phyloP scores from a whole-genome alignment of 2,888 invertebrate species.

The Cataglyphis rosenhaueri region DNA sequence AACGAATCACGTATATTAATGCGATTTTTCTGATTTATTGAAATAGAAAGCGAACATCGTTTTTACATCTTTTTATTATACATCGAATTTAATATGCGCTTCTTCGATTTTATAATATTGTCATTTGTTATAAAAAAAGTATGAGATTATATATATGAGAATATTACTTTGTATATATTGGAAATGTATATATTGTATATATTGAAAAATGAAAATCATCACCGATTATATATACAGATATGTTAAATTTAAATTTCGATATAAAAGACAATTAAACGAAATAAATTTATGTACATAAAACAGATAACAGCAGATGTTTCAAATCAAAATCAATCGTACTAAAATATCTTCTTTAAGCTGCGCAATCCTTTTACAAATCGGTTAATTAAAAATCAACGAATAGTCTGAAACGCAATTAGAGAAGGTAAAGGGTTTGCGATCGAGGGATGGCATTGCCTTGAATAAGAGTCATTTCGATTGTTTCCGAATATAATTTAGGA shows the following conservation, averaged over 20 bases:
- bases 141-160: not conserved
- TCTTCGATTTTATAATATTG: not conserved
- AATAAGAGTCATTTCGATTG: conserved; percentile 32
- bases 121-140: conserved; percentile 4
- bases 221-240: not conserved
- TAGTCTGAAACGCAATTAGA: conserved; percentile 38
- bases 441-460: conserved; percentile 15
- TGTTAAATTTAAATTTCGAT: not conserved
- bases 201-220: not conserved
- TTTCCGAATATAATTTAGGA: conserved; percentile 16
- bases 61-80: not conserved
- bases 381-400: conserved; percentile 50
- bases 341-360: conserved; percentile 32
- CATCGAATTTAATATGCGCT: not conserved
- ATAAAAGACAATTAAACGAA: not conserved
- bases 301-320: not conserved
- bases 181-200: no score
- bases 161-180: not conserved
- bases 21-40: conserved; percentile 14
- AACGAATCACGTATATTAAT: conserved; percentile 38
- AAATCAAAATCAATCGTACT: not conserved
- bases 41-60: not conserved
- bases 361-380: conserved; percentile 26
- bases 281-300: conserved; percentile 29
- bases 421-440: conserved; percentile 32